These are phyloP conservation scores for Abramis brama DNA, from an alignment of 2,113 vertebrate genomes.

Conservation along the genomic window DNA sequence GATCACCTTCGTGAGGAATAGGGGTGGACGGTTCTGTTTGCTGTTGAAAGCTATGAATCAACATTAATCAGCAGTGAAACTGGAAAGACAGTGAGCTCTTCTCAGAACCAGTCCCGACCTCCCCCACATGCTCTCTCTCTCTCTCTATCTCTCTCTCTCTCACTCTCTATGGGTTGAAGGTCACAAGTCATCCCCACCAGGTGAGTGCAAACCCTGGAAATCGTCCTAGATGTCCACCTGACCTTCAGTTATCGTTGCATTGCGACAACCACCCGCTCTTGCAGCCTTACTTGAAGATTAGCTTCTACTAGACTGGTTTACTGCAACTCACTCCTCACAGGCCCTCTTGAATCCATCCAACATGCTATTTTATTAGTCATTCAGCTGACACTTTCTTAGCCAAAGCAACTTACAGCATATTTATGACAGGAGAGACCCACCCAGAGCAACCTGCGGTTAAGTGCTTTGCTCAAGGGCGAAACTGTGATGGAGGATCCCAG, in stretches of 20 bases:
- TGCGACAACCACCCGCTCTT: neutral
- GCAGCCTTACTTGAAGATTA: neutral
- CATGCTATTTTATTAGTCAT: constrained; percentile 19
- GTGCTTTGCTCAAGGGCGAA: constrained; percentile 20
- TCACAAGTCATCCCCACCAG: neutral
- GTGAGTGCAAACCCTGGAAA: neutral
- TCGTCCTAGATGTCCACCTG: constrained; percentile 2
- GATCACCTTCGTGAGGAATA: neutral
- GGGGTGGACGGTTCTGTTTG: neutral
- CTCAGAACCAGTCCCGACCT: neutral
- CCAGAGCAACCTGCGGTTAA: constrained; percentile 12
- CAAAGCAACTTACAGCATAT: constrained; percentile 20
- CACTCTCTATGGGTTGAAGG: constrained; percentile 8
- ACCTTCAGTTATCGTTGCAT: constrained; percentile 22
- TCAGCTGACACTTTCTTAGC: constrained; percentile 8
- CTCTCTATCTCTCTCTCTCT: neutral
- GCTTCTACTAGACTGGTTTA: neutral
- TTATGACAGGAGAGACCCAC: neutral
- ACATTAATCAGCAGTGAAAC: constrained; percentile 13
- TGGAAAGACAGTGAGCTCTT: neutral
- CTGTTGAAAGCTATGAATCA: constrained; percentile 17
- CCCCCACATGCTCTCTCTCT: neutral
- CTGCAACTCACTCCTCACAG: neutral
- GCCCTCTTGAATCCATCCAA: neutral
- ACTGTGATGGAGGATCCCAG: constrained; percentile 4